Conservation (phyloP, 1,140 invertebrate species). For the Trachelipus rathkii region DNA sequence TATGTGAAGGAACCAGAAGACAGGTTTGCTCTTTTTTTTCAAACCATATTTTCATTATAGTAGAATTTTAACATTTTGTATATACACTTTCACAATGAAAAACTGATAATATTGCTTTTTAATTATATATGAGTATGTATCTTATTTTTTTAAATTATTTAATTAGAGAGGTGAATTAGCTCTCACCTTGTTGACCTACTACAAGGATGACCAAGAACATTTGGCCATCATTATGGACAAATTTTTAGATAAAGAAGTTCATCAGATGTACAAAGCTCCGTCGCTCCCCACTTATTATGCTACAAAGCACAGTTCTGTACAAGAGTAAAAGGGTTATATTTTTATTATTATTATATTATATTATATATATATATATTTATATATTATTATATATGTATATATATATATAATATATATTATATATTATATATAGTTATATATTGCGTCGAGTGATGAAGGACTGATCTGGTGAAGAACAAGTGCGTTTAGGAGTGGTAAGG, state of each 20-base stretch:
- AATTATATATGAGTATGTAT: background rate
- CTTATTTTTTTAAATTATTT: constrained; percentile 40
- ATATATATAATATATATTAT: too few species aligned
- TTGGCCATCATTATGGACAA: constrained; percentile 96
- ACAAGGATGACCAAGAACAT: constrained; percentile 90
- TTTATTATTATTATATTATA: too few species aligned
- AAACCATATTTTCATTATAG: background rate
- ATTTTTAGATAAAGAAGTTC: constrained; percentile 66
- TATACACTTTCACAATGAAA: background rate
- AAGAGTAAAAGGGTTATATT: too few species aligned
- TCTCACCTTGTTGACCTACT: constrained; percentile 81
- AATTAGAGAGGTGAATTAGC: constrained; percentile 77
- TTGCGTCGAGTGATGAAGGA: too few species aligned
- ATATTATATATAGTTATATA: too few species aligned
- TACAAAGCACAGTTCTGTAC: constrained; percentile 32
- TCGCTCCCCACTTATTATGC: constrained; percentile 71
- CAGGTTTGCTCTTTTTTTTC: constrained; percentile 60
- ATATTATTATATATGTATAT: too few species aligned
- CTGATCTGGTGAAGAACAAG: too few species aligned
- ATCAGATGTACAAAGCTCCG: constrained; percentile 78
- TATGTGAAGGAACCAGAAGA: constrained; percentile 91
- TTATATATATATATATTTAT: too few species aligned
- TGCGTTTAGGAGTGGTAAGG: too few species aligned
- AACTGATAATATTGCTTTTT: background rate
- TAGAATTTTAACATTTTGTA: background rate